phyloP scores from a whole-genome alignment of 2,888 invertebrate species.

The Hoplodrina ambigua region DNA sequence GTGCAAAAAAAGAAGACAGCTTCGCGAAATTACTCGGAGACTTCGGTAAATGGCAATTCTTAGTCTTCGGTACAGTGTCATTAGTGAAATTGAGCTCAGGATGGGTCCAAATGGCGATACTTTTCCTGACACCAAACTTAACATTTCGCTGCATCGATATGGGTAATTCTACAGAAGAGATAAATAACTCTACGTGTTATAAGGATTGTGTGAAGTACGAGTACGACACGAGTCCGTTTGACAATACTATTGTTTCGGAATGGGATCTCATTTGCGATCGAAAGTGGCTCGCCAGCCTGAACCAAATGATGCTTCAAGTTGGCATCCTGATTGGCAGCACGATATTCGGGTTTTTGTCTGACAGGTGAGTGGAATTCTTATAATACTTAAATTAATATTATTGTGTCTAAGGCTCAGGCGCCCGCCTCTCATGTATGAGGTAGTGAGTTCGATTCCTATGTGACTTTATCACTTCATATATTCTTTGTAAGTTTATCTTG shows the following conservation, averaged over 20 bases:
- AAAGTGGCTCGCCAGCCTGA: slow-evolving; percentile 92
- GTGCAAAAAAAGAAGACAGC: slow-evolving; percentile 75
- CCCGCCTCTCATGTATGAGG: too few relatives aligned
- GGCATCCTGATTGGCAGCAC: slow-evolving; percentile 94
- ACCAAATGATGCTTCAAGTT: slow-evolving; percentile 93
- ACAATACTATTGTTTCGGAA: slow-evolving; percentile 93
- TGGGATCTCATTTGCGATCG: slow-evolving; percentile 94
- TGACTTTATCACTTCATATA: too few relatives aligned
- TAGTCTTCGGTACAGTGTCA: slow-evolving; percentile 92
- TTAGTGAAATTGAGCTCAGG: slow-evolving; percentile 94
- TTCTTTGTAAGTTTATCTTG: too few relatives aligned
- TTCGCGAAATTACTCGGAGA: slow-evolving; percentile 81
- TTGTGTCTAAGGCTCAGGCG: too few relatives aligned
- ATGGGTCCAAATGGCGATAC: slow-evolving; percentile 94
- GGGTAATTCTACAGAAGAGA: slow-evolving; percentile 69
- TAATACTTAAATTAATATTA: too few relatives aligned
- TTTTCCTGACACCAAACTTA: slow-evolving; percentile 93
- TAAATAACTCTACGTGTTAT: slow-evolving; percentile 85
- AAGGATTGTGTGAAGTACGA: slow-evolving; percentile 88
- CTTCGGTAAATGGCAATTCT: slow-evolving; percentile 93
- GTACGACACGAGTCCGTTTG: slow-evolving; percentile 92
- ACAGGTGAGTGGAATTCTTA: slow-evolving; percentile 89
- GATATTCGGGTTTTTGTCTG: slow-evolving; percentile 93
- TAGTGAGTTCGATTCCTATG: too few relatives aligned
- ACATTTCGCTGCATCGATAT: slow-evolving; percentile 87